Evolutionary conservation across 2,888 invertebrate genomes (phyloP), one percentile per base, ranked within the genome.

Genomic region (Tigriopus californicus): DNA sequence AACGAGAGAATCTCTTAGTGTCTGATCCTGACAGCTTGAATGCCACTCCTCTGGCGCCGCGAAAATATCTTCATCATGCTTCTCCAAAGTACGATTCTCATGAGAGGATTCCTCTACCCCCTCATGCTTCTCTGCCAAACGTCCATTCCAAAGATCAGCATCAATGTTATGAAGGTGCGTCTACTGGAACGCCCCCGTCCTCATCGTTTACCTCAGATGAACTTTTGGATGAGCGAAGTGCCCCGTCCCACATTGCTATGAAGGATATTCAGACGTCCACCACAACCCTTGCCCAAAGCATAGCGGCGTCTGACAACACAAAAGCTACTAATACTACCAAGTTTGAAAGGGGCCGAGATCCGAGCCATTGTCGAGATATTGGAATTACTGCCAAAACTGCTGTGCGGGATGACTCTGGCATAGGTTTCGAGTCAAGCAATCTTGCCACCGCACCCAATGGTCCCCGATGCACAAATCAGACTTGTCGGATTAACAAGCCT

Each of bases 1-100:
- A 56, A 33, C 41, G 42, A 20, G 56, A 56, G 24, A 56, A 56
- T 24, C 56, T 56, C 2, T 22, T 56, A 1, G 22, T 56, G 13
- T 49, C 49, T 22, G 49, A 49, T 49, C 49, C 15, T 5, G 49
- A 49, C 20, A 49, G 20, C 20, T 18, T 13, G 8, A 49, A 20
- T 49, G 22, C 5, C 5, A 20, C 49, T 5, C 49, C 49, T 8
- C 8, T 22, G 6, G 6, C 22, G 20, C 20, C 49, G 5, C 15
- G 49, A 5, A 15, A 22, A 22, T 12, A 5, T 22, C 8, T 49
- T 4, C 15, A 22, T 22, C 15, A 15, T 11, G 10, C 15, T 44
- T n/a, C 46, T 10, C 3, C 46, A 5, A 33, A 8, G 33, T 33
- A 33, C 33, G 33, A 33, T 33, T 33, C 33, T 33, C 33, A 33